phyloP scores from a whole-genome alignment of 2,113 vertebrate species.

The Mungos mungo region DNA sequence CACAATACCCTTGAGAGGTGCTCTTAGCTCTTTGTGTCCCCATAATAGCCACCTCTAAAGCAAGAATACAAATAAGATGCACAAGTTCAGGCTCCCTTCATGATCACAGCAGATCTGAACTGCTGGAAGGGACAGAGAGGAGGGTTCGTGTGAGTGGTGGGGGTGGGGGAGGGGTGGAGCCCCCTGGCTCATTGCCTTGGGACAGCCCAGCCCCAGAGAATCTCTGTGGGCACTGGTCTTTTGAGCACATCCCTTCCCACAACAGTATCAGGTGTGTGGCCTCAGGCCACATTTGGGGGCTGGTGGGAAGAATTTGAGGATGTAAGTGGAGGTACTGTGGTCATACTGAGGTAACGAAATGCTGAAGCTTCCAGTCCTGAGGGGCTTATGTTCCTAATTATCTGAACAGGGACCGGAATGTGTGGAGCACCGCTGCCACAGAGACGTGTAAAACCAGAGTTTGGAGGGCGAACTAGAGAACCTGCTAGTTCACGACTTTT shows the following conservation, averaged over 20 bases:
- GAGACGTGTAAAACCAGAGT: slow-evolving; percentile 52
- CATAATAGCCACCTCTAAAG: background rate
- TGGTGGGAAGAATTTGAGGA: background rate
- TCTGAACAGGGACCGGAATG: background rate
- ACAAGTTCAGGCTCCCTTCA: background rate
- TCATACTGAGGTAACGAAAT: background rate
- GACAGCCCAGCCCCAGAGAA: background rate
- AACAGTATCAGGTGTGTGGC: background rate
- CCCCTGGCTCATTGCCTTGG: background rate
- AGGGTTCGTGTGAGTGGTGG: background rate
- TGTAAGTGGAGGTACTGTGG: background rate
- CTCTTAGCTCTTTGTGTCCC: background rate
- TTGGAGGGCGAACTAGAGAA: slow-evolving; percentile 39
- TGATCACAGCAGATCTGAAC: background rate
- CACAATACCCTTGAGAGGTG: background rate
- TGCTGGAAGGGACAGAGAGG: background rate
- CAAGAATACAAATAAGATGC: background rate
- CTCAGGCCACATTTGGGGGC: background rate
- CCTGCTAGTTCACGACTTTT: slow-evolving; percentile 74
- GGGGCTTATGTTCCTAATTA: background rate
- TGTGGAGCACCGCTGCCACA: background rate
- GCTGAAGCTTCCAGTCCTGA: background rate
- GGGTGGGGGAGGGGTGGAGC: background rate
- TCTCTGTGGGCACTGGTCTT: too few relatives aligned
- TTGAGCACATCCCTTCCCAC: background rate